These are phyloP conservation scores for Myoxocephalus aenaeus DNA, from an alignment of 2,797 vertebrate species.

Conservation along the genomic window DNA sequence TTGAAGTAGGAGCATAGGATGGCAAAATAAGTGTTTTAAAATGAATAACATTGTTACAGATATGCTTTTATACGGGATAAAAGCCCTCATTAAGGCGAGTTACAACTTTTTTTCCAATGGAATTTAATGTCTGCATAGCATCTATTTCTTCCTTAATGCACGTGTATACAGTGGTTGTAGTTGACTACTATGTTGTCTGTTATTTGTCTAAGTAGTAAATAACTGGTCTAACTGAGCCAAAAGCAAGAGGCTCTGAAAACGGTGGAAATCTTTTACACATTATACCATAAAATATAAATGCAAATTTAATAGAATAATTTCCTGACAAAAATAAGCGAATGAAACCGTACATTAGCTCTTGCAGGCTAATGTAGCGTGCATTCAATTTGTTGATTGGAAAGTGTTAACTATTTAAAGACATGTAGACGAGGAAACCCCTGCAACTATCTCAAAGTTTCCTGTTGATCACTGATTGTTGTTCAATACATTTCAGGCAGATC, in stretches of 20 bases:
- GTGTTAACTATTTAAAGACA: not conserved
- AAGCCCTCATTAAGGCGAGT: constrained; percentile 67
- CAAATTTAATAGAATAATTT: not conserved
- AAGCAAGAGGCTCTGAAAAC: not conserved
- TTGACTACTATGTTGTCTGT: not conserved
- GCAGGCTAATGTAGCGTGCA: constrained; percentile 25
- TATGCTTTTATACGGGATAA: constrained; percentile 45
- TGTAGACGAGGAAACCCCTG: not conserved
- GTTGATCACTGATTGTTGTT: not conserved
- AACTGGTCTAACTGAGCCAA: constrained; percentile 3
- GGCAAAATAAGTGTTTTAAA: constrained; percentile 47
- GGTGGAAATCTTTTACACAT: not conserved
- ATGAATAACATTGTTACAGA: constrained; percentile 57
- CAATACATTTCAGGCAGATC: not conserved
- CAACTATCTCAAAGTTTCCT: not conserved
- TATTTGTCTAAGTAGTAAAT: constrained; percentile 17
- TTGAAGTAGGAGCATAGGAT: constrained; percentile 42
- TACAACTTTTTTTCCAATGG: not conserved
- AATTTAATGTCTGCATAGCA: not conserved
- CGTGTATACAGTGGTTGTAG: constrained; percentile 2
- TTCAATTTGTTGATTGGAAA: constrained; percentile 8
- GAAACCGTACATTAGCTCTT: constrained; percentile 20
- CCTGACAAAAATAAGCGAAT: not conserved
- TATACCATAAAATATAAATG: not conserved
- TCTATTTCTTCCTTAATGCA: not conserved